Conservation (phyloP, 2,113 vertebrate genomes). For the Nipponia nippon region DNA sequence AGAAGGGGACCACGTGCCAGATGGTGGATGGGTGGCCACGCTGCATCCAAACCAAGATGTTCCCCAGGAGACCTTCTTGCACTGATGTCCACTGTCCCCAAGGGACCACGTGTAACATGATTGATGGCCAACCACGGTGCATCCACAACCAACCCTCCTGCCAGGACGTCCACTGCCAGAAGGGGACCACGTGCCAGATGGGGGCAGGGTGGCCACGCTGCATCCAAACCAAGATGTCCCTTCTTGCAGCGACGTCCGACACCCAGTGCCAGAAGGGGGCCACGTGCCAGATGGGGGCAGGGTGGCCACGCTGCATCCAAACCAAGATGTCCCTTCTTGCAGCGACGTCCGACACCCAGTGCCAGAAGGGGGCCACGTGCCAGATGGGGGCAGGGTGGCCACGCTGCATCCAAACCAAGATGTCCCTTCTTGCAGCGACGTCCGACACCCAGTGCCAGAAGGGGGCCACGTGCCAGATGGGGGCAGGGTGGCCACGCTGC, state of each 20-base stretch:
- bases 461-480: too few relatives aligned
- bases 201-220: neutral
- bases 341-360: neutral
- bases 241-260: rapidly evolving
- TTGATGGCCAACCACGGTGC: too few relatives aligned
- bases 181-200: neutral
- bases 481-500: too few relatives aligned
- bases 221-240: neutral
- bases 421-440: neutral
- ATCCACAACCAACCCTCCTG: neutral
- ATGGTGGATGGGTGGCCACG: neutral
- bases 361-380: neutral
- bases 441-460: too few relatives aligned
- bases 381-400: neutral
- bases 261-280: neutral
- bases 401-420: neutral
- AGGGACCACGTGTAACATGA: too few relatives aligned
- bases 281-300: too few relatives aligned
- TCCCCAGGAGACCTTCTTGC: neutral
- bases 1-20: neutral
- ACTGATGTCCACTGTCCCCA: neutral
- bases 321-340: neutral
- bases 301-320: too few relatives aligned
- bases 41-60: neutral
- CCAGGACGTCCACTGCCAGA: rapidly evolving